Conservation (phyloP, 2,113 vertebrate genomes). For the Triplophysa rosa region DNA sequence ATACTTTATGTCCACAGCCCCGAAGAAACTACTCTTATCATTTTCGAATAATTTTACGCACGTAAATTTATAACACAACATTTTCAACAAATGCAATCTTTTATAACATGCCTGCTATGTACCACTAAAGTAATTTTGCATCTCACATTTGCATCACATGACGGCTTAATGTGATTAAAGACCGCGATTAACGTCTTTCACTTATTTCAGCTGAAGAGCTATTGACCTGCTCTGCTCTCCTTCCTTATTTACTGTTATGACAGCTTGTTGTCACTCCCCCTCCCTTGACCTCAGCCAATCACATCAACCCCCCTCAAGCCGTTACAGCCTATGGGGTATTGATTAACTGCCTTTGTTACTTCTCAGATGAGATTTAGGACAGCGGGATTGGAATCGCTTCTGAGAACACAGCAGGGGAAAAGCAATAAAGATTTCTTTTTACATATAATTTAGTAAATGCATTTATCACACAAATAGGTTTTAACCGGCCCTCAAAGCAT, state of each 20-base stretch:
- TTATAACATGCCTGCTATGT: not conserved
- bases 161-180: constrained; percentile 27
- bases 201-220: constrained; percentile 47
- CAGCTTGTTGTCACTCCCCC: constrained; percentile 47
- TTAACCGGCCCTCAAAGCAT: constrained; percentile 12
- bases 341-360: constrained; percentile 56
- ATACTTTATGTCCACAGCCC: not conserved
- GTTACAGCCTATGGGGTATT: constrained; percentile 53
- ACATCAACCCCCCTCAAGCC: constrained; percentile 24
- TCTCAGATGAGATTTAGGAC: constrained; percentile 47
- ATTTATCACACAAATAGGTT: constrained; percentile 37
- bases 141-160: not conserved
- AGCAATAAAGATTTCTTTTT: constrained; percentile 48
- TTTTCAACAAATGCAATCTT: not conserved
- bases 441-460: constrained; percentile 34
- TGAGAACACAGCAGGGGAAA: constrained; percentile 7
- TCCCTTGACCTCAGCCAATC: constrained; percentile 44
- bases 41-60: not conserved
- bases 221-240: constrained; percentile 40
- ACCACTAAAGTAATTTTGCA: not conserved
- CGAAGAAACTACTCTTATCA: not conserved
- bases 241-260: constrained; percentile 48
- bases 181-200: constrained; percentile 41
- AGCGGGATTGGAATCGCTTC: constrained; percentile 24
- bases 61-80: not conserved